Evolutionary conservation across 1,140 invertebrate species (phyloP), one percentile per base, ranked within the genome.

Genomic region (Anagrus nilaparvatae): DNA sequence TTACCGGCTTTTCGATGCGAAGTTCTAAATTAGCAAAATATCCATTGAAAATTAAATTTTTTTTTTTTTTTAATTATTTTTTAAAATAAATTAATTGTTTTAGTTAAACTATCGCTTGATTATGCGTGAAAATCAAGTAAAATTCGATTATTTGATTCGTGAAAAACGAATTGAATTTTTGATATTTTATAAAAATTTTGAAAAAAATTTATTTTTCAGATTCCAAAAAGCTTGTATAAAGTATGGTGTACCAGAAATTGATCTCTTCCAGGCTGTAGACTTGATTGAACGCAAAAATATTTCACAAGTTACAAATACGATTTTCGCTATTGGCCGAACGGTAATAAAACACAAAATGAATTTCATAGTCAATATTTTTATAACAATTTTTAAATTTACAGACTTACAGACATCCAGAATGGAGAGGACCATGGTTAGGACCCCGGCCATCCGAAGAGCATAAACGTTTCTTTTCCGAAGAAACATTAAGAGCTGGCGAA

Each of bases 221-320:
- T 96, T 97, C 75, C 90, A 95, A 65, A 81, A 81, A 42, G 90
- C 87, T 0, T 78, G 87, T 47, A 82, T 82, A 52, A 76, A 75
- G 17, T 94, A 94, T 60, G 93, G 93, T 48, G 91, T 96, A 9
- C 76, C 84, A 13, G 87, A 92, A 49, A 81, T 92, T 35, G 92
- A 97, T 65, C 77, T 95, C 1, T 97, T 97, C 77, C 92, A 97
- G 71, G 93, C 92, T 8, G 89, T 94, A 25, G 93, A 96, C 65
- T 72, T 97, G 23, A 95, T 85, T 69, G 92, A 96, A 59, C 84
- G 84, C 69, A 93, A 95, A 65, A 92, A 96, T 62, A 92, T 97
- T 58, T 81, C 84, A 14, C 80, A 84, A 62, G 91, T 97, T 8
- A 93, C 91, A 40, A 89, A 87, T 67, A 93, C 88, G 52, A 82